phyloP scores from a whole-genome alignment of 2,888 invertebrate genomes.

The Spisula solida region DNA sequence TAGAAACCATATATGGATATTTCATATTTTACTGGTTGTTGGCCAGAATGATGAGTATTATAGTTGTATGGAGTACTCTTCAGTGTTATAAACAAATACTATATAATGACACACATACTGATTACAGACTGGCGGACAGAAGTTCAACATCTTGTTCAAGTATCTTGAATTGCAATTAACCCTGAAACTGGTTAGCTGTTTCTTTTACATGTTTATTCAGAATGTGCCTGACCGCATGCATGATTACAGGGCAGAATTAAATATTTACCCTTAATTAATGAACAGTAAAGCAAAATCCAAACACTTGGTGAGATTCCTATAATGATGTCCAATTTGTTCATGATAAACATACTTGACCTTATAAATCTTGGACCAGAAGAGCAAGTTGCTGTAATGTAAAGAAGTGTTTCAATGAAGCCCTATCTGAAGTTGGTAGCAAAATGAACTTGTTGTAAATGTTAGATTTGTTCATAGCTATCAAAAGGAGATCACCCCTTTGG shows the following conservation, averaged over 20 bases:
- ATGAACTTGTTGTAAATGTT: constrained; percentile 12
- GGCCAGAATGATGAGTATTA: not conserved
- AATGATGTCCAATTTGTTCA: not conserved
- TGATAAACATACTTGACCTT: not conserved
- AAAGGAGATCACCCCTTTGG: not conserved
- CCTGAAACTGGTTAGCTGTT: not conserved
- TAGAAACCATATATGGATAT: not conserved
- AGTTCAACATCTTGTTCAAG: not conserved
- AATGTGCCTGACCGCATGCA: not conserved
- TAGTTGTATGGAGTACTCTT: not conserved
- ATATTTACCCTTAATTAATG: constrained; percentile 10
- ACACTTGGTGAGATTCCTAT: not conserved
- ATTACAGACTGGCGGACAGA: not conserved
- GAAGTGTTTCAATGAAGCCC: not conserved
- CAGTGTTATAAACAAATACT: not conserved
- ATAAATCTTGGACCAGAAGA: not conserved
- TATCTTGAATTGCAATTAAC: not conserved
- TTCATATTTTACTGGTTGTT: not conserved
- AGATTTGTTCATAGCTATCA: not conserved
- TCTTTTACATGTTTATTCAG: not conserved
- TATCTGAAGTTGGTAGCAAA: not conserved
- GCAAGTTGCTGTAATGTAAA: not conserved
- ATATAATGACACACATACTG: not conserved
- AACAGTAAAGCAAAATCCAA: not conserved
- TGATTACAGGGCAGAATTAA: constrained; percentile 8